Evolutionary conservation across 2,888 invertebrate species (phyloP).

Genomic region (Ormyrus pomaceus): DNA sequence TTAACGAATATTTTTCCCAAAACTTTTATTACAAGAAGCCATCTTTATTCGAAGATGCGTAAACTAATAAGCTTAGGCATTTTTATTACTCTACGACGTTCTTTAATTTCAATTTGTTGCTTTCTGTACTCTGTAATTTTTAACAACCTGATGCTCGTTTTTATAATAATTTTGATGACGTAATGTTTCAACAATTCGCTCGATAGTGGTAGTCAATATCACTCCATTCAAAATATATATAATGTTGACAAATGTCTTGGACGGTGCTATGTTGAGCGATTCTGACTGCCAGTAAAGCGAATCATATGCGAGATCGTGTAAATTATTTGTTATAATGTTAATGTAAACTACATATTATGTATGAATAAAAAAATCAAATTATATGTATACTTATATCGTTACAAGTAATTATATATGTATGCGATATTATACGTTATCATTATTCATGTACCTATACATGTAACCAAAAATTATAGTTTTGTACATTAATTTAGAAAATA

Average conservation of each 20-base stretch:
- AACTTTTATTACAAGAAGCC: slow-evolving; percentile 36
- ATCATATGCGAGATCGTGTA: slow-evolving; percentile 63
- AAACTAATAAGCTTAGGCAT: slow-evolving; percentile 29
- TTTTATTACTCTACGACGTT: slow-evolving; percentile 15
- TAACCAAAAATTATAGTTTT: slow-evolving; percentile 75
- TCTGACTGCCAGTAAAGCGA: slow-evolving; percentile 49
- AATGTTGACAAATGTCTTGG: slow-evolving; percentile 46
- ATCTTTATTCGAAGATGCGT: slow-evolving; percentile 28
- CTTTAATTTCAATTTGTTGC: slow-evolving; percentile 45
- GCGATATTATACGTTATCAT: slow-evolving; percentile 63
- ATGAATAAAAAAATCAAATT: slow-evolving; percentile 45
- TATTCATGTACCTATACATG: slow-evolving; percentile 66
- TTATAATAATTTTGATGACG: slow-evolving; percentile 39
- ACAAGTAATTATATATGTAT: slow-evolving; percentile 61
- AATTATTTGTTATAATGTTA: slow-evolving; percentile 71
- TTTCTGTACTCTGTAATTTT: slow-evolving; percentile 47
- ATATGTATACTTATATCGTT: slow-evolving; percentile 62
- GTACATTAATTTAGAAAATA: slow-evolving; percentile 72
- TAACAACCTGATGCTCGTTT: slow-evolving; percentile 46
- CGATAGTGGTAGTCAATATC: slow-evolving; percentile 40
- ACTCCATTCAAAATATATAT: slow-evolving; percentile 43
- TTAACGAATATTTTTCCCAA: slow-evolving; percentile 26
- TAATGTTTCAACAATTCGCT: slow-evolving; percentile 28
- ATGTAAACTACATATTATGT: slow-evolving; percentile 59
- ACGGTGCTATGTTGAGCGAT: slow-evolving; percentile 54